A percentile compares a stretch with the other conserved stretches of the same genome.
phyloP scores from a whole-genome alignment of 2,797 vertebrate species.

The Bradypodion pumilum region DNA sequence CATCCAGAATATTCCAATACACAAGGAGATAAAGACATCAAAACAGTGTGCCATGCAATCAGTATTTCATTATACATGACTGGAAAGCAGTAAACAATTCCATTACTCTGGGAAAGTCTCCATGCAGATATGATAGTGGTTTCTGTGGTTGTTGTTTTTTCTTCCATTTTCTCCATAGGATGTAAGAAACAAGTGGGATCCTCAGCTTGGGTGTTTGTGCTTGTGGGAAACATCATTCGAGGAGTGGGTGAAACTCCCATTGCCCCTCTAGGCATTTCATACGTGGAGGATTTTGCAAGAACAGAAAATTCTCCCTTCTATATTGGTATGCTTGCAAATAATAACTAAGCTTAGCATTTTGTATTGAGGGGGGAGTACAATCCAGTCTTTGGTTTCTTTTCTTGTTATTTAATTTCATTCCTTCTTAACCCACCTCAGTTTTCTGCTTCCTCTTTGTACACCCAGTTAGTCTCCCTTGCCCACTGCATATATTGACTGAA shows the following conservation, averaged over 20 bases:
- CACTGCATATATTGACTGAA: too few relatives aligned
- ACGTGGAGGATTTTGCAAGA: slow-evolving; percentile 91
- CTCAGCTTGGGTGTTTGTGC: slow-evolving; percentile 90
- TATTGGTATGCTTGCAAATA: slow-evolving; percentile 77
- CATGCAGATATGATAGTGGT: background rate
- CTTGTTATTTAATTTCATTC: background rate
- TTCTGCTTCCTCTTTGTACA: background rate
- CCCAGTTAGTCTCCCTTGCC: background rate
- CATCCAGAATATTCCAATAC: background rate
- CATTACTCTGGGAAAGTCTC: background rate
- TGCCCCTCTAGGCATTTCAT: slow-evolving; percentile 92
- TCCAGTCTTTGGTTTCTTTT: background rate
- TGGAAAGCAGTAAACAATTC: background rate
- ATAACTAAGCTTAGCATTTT: background rate
- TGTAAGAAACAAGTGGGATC: slow-evolving; percentile 84
- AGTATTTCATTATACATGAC: background rate
- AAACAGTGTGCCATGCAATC: background rate
- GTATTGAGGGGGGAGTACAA: too few relatives aligned
- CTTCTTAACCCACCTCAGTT: background rate
- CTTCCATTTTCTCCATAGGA: slow-evolving; percentile 73
- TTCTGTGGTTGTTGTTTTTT: slow-evolving; percentile 13
- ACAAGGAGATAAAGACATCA: background rate
- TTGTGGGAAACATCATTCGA: slow-evolving; percentile 88
- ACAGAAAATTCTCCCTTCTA: slow-evolving; percentile 92
- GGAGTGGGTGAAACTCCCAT: slow-evolving; percentile 94